Percentiles rank a stretch among this genome's conserved stretches.
phyloP scores from a whole-genome alignment of 2,797 vertebrate species.

The Crotalus adamanteus region DNA sequence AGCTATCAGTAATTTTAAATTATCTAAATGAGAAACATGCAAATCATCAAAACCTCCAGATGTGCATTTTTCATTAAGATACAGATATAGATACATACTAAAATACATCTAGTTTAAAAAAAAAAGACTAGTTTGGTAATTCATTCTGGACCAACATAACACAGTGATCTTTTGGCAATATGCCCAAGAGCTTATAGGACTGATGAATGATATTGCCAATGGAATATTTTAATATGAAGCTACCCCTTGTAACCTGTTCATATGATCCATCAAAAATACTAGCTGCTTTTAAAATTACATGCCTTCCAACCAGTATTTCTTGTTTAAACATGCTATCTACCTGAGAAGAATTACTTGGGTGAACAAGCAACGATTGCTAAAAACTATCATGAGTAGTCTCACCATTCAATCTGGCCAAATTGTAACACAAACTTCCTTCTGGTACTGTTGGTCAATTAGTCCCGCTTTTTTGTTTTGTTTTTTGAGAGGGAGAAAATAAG shows the following conservation, averaged over 20 bases:
- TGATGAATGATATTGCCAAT: conserved; percentile 66
- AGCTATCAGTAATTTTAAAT: conserved; percentile 43
- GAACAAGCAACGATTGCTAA: conserved; percentile 73
- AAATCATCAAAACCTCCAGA: conserved; percentile 50
- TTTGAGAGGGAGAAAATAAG: background rate
- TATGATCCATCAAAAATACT: conserved; percentile 72
- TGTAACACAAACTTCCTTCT: conserved; percentile 73
- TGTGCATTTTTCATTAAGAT: background rate
- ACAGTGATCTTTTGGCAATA: conserved; percentile 63
- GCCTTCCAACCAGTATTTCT: conserved; percentile 75
- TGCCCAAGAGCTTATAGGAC: conserved; percentile 66
- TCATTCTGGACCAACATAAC: conserved; percentile 61
- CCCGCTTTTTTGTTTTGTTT: background rate
- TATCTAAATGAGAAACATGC: conserved; percentile 28
- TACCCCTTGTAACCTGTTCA: conserved; percentile 68
- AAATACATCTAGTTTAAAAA: conserved; percentile 52
- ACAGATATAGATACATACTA: conserved; percentile 30
- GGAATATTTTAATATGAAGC: conserved; percentile 71
- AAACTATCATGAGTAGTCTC: conserved; percentile 61
- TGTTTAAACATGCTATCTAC: conserved; percentile 74
- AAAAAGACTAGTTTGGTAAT: conserved; percentile 36
- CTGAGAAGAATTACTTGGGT: conserved; percentile 74
- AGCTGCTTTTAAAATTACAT: conserved; percentile 76
- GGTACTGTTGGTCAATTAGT: conserved; percentile 47
- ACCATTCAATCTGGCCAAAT: conserved; percentile 67